Evolutionary conservation across 2,888 invertebrate genomes (phyloP), one percentile per base, ranked within the genome.

Genomic region (Oxytorus armatus): DNA sequence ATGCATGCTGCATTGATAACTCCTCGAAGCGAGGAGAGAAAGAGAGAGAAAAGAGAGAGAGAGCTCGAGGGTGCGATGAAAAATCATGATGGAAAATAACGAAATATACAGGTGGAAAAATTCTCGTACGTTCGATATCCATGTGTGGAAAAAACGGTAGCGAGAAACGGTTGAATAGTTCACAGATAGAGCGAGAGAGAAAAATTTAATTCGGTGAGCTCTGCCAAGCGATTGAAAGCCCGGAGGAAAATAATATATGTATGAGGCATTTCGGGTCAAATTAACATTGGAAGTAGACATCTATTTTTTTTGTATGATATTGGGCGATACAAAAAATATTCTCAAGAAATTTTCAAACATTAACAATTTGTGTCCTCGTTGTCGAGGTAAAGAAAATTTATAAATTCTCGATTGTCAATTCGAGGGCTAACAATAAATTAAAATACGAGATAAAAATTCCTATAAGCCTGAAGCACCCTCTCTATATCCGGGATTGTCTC

Each of bases 61-160:
- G 42, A 53, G 51, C 16, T 25, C n/a, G 33, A 39, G 8, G 33
- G 39, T 18, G 33, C 14, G 55, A 73, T 68, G 23, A 68, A 68
- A 73, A 73, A 33, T 59, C 18, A 49, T 59, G 70, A 70, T 59
- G 36, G 59, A 70, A 33, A 36, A 55, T 18, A 55, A 25, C 29
- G 53, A 29, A 39, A 39, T 51, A 53, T 39, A 23, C 1, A 39
- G 36, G 36, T 23, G 14, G 10, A 36, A 53, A n/a, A 39, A 51
- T 66, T 36, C 33, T 3, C 36, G 51, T 8, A 8, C n/a, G 39
- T 23, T 66, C 36, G 51, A 66, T 66, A 53, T 51, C 23, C 25
- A 21, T 44, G 23, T 29, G 29, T 57, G 23, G 21, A 14, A 7
- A 14, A 3, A n/a, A 39, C 42, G 8, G 1, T 10, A 14, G 16